Evolutionary conservation across 2,113 vertebrate species (phyloP), one percentile per base, ranked within the genome.

Genomic region (Rhea pennata): DNA sequence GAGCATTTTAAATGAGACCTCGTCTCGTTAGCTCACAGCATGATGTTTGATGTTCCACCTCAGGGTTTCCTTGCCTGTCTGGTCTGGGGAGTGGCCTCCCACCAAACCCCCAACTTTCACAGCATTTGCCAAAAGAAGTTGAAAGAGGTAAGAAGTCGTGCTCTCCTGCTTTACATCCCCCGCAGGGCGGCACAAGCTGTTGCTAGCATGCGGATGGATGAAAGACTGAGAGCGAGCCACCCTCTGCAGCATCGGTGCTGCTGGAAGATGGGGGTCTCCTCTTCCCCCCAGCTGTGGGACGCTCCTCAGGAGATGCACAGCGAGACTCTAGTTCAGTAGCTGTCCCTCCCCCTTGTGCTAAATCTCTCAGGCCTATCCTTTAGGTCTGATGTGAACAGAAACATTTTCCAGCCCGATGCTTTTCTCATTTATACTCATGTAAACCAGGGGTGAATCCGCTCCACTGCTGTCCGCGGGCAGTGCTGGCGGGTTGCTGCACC

Each of bases 261-360:
- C 12, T 16, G 53, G 58, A 72, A 64, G 53, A 95, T 69, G 74
- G 84, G 84, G 78, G 85, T 76, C 64, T 77, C 46, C 64, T 77
- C 46, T 74, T 54, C 65, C 5, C 3, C 75, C 27, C 85, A 27
- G 3, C 81, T 71, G 82, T 0, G 0, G 53, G 66, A 84, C 0
- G 26, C 83, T 92, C 42, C 90, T 96, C 51, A 72, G 88, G 84
- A 93, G 72, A 46, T 31, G 31, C 0, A 13, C 23, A 90, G 79
- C 39, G 66, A 80, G 72, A 80, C 0, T 20, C 79, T 84, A 95
- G 61, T 76, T 95, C 83, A 73, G 90, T 95, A 94, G 79, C 90
- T 87, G 88, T 81, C 66, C 66, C 62, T 95, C 84, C 62, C 95
- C 84, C 83, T 94, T 0, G 6, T 76, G 84, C 74, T 89, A 84